Evolutionary conservation across 2,797 vertebrate genomes (phyloP).

Genomic region (Vespertilio murinus): DNA sequence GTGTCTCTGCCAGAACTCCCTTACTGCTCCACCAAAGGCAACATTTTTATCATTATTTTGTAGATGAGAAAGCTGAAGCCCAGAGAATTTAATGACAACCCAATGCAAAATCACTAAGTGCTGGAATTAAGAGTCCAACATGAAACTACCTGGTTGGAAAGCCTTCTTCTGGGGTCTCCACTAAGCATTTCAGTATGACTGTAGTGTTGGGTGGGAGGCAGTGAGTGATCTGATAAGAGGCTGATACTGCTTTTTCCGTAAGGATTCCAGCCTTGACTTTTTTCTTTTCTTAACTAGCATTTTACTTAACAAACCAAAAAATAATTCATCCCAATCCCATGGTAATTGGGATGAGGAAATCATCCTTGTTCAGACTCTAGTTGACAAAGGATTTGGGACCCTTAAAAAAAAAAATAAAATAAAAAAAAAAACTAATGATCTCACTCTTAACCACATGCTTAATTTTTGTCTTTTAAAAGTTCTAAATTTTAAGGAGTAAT

Average conservation of each 20-base stretch:
- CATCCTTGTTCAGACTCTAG: background rate
- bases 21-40: background rate
- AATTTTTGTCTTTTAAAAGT: background rate
- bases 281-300: background rate
- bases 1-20: too few relatives aligned
- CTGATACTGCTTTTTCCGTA: background rate
- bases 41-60: background rate
- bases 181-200: background rate
- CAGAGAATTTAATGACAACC: background rate
- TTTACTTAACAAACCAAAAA: slow-evolving; percentile 17
- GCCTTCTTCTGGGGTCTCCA: background rate
- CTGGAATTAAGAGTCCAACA: background rate
- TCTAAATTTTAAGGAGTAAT: background rate
- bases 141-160: background rate
- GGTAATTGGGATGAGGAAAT: background rate
- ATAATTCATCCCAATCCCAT: background rate
- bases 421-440: background rate
- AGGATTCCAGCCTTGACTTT: background rate
- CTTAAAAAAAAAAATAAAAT: background rate
- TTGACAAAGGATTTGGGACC: background rate
- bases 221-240: background rate
- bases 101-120: background rate
- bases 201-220: background rate
- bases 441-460: background rate
- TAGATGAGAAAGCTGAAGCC: slow-evolving; percentile 21